These are phyloP conservation scores for Siphamia tubifer DNA, from an alignment of 2,113 vertebrate species.

Conservation along the genomic window DNA sequence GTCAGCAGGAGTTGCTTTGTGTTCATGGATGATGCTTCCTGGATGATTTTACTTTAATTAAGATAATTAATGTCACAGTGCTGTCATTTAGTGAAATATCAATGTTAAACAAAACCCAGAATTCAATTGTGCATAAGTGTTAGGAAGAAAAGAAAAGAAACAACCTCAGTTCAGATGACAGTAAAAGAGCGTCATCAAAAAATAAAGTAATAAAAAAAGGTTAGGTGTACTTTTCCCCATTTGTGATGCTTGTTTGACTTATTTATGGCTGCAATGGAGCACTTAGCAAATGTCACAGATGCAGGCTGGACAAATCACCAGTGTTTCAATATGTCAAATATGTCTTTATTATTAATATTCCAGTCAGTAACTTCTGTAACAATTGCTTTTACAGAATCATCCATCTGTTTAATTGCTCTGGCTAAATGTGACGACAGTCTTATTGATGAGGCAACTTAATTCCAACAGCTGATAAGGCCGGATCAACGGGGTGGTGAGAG, in stretches of 20 bases:
- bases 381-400: conserved; percentile 66
- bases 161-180: too few relatives aligned
- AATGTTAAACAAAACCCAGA: not conserved
- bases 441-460: conserved; percentile 72
- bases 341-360: conserved; percentile 64
- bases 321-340: conserved; percentile 20
- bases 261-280: not conserved
- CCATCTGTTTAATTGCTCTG: conserved; percentile 73
- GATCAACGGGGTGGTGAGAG: conserved; percentile 34
- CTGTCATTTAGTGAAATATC: not conserved
- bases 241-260: not conserved
- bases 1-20: conserved; percentile 7
- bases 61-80: conserved; percentile 8
- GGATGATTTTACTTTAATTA: not conserved
- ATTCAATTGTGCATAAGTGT: too few relatives aligned
- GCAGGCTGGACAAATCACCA: not conserved
- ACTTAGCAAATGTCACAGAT: not conserved
- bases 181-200: too few relatives aligned
- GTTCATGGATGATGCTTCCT: too few relatives aligned
- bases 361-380: conserved; percentile 45
- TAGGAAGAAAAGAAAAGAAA: too few relatives aligned
- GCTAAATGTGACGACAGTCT: conserved; percentile 63
- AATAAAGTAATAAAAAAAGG: too few relatives aligned
- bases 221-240: too few relatives aligned
- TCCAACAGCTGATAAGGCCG: conserved; percentile 61